Evolutionary conservation across 2,797 vertebrate genomes (phyloP).

Genomic region (Macroramphosus scolopax): DNA sequence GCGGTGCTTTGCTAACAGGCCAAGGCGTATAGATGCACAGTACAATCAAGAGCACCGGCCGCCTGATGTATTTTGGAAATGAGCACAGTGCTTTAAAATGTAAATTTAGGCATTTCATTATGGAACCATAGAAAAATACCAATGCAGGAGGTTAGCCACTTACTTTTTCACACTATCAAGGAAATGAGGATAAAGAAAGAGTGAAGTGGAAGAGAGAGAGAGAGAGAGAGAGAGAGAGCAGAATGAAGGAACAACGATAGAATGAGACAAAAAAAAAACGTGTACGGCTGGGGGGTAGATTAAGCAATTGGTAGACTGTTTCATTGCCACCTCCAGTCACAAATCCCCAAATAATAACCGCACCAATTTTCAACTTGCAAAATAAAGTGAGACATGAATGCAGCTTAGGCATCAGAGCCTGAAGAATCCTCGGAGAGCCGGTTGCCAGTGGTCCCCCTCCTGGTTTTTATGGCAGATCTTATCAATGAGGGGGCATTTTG

Average conservation of each 20-base stretch:
- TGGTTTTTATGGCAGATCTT: conserved; percentile 70
- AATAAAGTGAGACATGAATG: conserved; percentile 67
- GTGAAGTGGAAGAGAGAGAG: not conserved
- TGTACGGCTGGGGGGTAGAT: conserved; percentile 60
- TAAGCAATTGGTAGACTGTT: conserved; percentile 61
- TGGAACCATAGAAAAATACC: not conserved
- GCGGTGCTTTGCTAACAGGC: too few species aligned
- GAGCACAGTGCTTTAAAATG: conserved; percentile 33
- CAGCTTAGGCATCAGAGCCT: conserved; percentile 66
- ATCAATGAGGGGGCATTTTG: conserved; percentile 70
- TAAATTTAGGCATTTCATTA: conserved; percentile 19
- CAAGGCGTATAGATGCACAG: too few species aligned
- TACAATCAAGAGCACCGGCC: too few species aligned
- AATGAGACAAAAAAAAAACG: conserved; percentile 48
- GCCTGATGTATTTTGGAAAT: too few species aligned
- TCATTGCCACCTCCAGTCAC: conserved; percentile 55
- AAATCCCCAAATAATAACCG: conserved; percentile 75
- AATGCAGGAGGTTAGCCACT: conserved; percentile 47
- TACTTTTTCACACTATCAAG: conserved; percentile 53
- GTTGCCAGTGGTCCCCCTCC: conserved; percentile 58
- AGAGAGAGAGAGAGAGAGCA: conserved; percentile 18
- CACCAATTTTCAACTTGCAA: conserved; percentile 63
- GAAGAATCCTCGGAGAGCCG: conserved; percentile 68
- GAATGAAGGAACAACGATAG: conserved; percentile 37
- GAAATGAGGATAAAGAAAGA: conserved; percentile 27